Evolutionary conservation across 2,797 vertebrate species (phyloP), one percentile per base, ranked within the genome.

Genomic region (Meda fulgida): DNA sequence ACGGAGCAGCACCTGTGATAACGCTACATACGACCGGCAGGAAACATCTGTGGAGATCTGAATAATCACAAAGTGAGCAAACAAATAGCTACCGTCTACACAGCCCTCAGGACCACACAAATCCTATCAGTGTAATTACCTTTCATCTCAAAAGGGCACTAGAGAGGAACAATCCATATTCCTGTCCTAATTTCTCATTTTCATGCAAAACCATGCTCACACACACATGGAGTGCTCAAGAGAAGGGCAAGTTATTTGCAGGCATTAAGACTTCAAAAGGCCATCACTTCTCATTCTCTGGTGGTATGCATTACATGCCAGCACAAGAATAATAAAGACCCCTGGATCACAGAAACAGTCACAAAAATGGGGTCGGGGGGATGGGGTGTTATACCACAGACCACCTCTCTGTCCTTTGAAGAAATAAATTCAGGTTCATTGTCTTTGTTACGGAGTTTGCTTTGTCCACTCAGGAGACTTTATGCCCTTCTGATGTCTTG

Each of bases 121-220:
- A 88, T 73, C 85, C 77, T 72, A 69, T 77, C 53, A 75, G 80
- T 81, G 43, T 79, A 86, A 82, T 80, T 87, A 82, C 75, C 84
- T 83, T 86, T 80, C 78, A 84, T 78, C 86, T 89, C 58, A 75
- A 87, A 90, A 90, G 88, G 87, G 77, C 72, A 88, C 84, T 77
- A 78, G 81, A 90, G 81, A 86, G 89, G 86, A 89, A 85, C 75
- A 88, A 89, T 89, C 89, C 85, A 78, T 85, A 90, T 86, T 80
- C 78, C 80, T 71, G 89, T 82, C 84, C 89, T 92, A 87, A 93
- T 92, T 88, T 89, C 82, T 91, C 86, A 92, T 92, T 87, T 86
- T 86, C 89, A 91, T 90, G 87, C 92, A 84, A 60, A 84, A 73
- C 79, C 86, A 81, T 80, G 66, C 77, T 40, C 67, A 79, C 85